These are phyloP conservation scores for Muscicapa comitata DNA, from an alignment of 2,797 vertebrate genomes.

Conservation along the genomic window DNA sequence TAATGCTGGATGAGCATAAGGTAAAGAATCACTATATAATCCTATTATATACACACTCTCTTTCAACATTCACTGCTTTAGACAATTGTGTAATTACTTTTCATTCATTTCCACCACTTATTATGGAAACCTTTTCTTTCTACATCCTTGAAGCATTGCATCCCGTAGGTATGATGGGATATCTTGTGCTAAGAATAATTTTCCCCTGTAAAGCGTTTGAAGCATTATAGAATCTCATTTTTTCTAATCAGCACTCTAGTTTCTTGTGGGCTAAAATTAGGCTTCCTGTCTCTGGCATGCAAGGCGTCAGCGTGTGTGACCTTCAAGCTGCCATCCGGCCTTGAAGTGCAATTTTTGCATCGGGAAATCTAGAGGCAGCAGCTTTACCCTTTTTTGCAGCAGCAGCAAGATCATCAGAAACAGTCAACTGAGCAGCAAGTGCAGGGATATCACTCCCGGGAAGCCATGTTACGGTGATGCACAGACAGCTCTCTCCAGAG, in stretches of 20 bases:
- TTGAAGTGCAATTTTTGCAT: slow-evolving; percentile 68
- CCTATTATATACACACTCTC: slow-evolving; percentile 10
- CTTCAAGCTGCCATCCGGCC: slow-evolving; percentile 65
- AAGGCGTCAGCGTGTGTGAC: slow-evolving; percentile 53
- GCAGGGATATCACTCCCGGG: slow-evolving; percentile 16
- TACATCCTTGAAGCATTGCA: slow-evolving; percentile 13
- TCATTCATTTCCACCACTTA: slow-evolving; percentile 30
- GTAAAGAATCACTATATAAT: slow-evolving; percentile 14
- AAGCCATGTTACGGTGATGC: slow-evolving; percentile 31
- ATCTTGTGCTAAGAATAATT: slow-evolving; percentile 48
- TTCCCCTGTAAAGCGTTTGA: slow-evolving; percentile 49
- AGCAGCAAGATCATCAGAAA: slow-evolving; percentile 59
- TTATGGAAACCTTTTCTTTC: slow-evolving; percentile 38
- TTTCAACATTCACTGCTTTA: slow-evolving; percentile 28
- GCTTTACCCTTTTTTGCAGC: slow-evolving; percentile 33
- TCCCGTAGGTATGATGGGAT: slow-evolving; percentile 26
- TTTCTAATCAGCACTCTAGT: slow-evolving; percentile 63
- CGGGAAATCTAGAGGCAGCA: slow-evolving; percentile 60
- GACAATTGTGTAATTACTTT: slow-evolving; percentile 47
- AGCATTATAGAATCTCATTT: slow-evolving; percentile 56
- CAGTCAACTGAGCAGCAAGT: slow-evolving; percentile 50
- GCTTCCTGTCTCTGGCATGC: slow-evolving; percentile 57
- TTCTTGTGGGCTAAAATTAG: slow-evolving; percentile 64
- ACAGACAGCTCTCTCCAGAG: background rate
- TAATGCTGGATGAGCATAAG: background rate